These are phyloP conservation scores for Oncorhynchus tshawytscha DNA, from an alignment of 2,113 vertebrate species.

Conservation along the genomic window DNA sequence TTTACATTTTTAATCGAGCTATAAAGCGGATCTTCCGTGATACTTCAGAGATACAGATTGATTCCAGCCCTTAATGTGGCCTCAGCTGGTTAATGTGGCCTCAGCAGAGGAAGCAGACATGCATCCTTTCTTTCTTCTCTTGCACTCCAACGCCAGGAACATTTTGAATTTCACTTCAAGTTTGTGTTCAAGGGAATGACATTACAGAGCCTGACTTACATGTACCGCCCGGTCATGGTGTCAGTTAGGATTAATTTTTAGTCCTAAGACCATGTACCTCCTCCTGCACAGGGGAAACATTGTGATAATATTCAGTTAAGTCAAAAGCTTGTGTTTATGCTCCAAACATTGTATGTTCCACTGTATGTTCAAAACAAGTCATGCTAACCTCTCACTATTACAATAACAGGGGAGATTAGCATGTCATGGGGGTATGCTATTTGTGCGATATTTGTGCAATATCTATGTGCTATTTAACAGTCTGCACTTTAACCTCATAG, in stretches of 20 bases:
- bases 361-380: too few relatives aligned
- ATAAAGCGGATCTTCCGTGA: too few relatives aligned
- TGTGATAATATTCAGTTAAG: neutral
- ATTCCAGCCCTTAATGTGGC: neutral
- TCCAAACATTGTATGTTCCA: neutral
- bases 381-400: too few relatives aligned
- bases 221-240: conserved; percentile 4
- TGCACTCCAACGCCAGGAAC: conserved; percentile 14
- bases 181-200: conserved; percentile 6
- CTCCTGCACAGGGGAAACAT: conserved; percentile 54
- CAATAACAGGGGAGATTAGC: too few relatives aligned
- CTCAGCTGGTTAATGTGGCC: neutral
- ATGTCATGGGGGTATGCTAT: too few relatives aligned
- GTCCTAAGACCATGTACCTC: conserved; percentile 61
- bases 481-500: too few relatives aligned
- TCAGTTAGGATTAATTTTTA: conserved; percentile 42
- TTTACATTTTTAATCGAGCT: too few relatives aligned
- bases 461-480: too few relatives aligned
- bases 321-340: neutral
- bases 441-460: too few relatives aligned
- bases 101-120: neutral
- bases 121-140: neutral
- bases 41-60: too few relatives aligned
- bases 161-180: conserved; percentile 5
- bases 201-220: conserved; percentile 20